These are phyloP conservation scores for Eulacestoma nigropectus DNA, from an alignment of 2,113 vertebrate species.

Conservation along the genomic window DNA sequence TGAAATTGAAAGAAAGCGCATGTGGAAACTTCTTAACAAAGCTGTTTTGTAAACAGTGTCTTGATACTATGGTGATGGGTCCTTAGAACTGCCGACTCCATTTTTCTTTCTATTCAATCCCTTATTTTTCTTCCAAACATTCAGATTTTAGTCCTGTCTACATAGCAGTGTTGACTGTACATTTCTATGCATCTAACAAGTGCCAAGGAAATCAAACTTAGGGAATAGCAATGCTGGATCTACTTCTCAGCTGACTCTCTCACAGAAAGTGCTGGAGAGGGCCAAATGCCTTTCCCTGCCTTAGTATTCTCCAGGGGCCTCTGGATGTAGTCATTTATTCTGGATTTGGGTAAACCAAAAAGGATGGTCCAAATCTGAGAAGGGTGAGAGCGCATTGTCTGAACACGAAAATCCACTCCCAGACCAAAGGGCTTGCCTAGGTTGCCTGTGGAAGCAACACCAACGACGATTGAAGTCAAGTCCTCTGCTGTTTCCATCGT, in stretches of 20 bases:
- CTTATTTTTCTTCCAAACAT: constrained; percentile 22
- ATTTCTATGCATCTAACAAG: not conserved
- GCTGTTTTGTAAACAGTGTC: constrained; percentile 39
- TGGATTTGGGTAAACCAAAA: not conserved
- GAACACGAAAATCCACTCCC: not conserved
- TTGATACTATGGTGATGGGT: constrained; percentile 23
- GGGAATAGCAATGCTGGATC: not conserved
- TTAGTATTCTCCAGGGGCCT: not conserved
- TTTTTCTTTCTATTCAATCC: not conserved
- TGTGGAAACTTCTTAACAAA: constrained; percentile 14
- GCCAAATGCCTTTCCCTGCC: not conserved
- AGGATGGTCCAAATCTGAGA: not conserved
- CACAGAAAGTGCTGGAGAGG: not conserved
- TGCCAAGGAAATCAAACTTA: not conserved
- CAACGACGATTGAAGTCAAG: not conserved
- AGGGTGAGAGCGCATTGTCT: not conserved
- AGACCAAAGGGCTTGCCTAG: accelerated
- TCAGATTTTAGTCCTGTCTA: not conserved
- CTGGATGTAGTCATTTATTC: not conserved
- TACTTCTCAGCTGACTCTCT: not conserved
- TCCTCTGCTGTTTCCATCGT: not conserved
- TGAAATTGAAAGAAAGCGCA: constrained; percentile 15
- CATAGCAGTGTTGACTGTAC: not conserved
- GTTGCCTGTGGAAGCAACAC: not conserved
- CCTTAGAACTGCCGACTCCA: not conserved